phyloP scores from a whole-genome alignment of 2,888 invertebrate genomes.

The Artemia sp. region DNA sequence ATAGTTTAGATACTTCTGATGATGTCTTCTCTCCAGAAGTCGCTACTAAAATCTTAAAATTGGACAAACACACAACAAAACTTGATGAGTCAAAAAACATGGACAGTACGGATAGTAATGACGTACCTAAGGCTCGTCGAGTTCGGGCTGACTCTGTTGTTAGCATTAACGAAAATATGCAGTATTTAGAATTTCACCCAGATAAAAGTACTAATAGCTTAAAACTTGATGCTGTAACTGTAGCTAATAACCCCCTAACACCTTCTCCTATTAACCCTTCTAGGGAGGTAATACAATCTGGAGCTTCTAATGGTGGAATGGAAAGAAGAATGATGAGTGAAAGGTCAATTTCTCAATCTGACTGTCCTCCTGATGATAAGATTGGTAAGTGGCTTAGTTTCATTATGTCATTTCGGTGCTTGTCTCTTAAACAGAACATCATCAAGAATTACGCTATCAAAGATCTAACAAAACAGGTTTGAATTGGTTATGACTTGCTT shows the following conservation, averaged over 20 bases:
- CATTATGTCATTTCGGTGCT: constrained; percentile 17
- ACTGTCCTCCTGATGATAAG: constrained; percentile 67
- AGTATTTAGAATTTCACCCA: constrained; percentile 8
- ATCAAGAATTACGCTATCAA: too few species aligned
- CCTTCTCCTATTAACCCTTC: constrained; percentile 19
- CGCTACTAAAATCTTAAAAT: too few species aligned
- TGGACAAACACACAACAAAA: not conserved
- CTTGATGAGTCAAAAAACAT: not conserved
- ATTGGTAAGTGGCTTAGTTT: constrained; percentile 40
- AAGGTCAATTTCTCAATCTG: constrained; percentile 33
- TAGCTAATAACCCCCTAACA: constrained; percentile 17
- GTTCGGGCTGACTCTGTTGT: constrained; percentile 9
- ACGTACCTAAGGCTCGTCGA: not conserved
- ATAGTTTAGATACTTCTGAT: constrained; percentile 1
- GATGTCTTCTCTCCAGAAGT: not conserved
- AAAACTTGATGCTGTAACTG: not conserved
- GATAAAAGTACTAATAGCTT: not conserved
- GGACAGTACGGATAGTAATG: not conserved
- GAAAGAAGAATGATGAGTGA: not conserved
- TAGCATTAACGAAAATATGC: not conserved
- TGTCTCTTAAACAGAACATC: not conserved
- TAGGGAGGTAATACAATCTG: not conserved
- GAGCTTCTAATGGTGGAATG: not conserved
- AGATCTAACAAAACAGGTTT: too few species aligned
- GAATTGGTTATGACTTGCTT: too few species aligned